Evolutionary conservation across 1,140 invertebrate species (phyloP).

Genomic region (Littorina saxatilis): DNA sequence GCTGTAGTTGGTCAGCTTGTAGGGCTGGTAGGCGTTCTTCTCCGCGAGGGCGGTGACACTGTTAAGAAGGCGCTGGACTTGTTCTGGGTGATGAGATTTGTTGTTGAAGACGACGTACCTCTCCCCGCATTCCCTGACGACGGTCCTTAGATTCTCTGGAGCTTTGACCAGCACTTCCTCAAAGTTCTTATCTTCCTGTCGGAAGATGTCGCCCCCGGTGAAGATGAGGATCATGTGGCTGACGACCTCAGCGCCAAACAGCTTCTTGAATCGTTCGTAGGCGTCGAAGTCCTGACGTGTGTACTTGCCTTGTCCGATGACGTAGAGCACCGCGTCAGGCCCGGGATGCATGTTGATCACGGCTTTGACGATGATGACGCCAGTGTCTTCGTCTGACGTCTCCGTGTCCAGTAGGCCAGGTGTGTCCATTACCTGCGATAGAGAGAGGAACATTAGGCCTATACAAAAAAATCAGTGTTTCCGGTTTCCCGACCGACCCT

Average conservation of each 20-base stretch:
- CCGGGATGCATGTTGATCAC: conserved; percentile 33
- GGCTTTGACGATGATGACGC: background rate
- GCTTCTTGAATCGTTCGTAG: background rate
- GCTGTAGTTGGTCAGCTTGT: background rate
- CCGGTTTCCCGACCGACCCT: too few species aligned
- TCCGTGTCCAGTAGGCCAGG: background rate
- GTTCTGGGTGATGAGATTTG: background rate
- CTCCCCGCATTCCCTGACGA: background rate
- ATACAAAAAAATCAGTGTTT: too few species aligned
- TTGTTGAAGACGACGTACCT: background rate
- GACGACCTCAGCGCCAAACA: background rate
- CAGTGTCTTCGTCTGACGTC: background rate
- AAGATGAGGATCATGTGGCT: conserved; percentile 3
- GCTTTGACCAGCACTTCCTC: background rate
- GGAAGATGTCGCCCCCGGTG: background rate
- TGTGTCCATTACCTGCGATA: background rate
- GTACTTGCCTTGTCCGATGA: background rate
- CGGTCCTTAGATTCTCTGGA: background rate
- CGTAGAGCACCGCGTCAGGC: background rate
- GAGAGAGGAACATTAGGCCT: background rate
- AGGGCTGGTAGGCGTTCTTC: background rate
- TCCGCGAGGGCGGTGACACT: background rate
- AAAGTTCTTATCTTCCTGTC: background rate
- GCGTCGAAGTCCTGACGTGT: background rate
- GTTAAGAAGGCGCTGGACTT: background rate